Evolutionary conservation across 2,113 vertebrate species (phyloP), one percentile per base, ranked within the genome.

Genomic region (Anarhynchus alexandrinus): DNA sequence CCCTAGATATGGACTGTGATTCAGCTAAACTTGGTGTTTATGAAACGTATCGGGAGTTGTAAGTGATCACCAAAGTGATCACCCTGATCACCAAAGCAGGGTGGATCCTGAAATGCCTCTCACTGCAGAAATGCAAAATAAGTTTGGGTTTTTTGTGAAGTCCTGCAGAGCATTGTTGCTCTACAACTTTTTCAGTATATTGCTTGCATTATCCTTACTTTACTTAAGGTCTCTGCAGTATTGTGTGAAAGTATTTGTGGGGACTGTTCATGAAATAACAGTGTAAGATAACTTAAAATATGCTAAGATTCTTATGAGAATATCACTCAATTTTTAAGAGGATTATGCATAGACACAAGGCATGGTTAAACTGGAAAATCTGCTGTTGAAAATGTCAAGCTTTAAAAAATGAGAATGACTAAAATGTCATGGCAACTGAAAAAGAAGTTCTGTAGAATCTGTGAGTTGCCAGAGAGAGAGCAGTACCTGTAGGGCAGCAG

Each of bases 41-140:
- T 71, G 64, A 80, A 73, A 40, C 3, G 2, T 40, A 26, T 17
- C 4, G 15, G 22, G 58, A 73, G 40, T 45, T 86, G 1, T 38
- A 74, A 66, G 32, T 85, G 70, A 61, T 85, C 73, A 42, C 30
- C 34, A 25, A n/a, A 65, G 72, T n/a, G n/a, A n/a, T n/a, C n/a
- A n/a, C n/a, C n/a, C n/a, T 85, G 70, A 61, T 85, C 73, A 42
- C 30, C 34, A 25, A n/a, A 65, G 72, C 65, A 49, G 38, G 12
- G 17, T 15, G 21, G 20, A 54, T 83, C 32, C 69, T 7, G 0
- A 73, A 76, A 42, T 55, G 11, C 17, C 5, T 77, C 22, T 80
- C 0, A 0, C 17, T 81, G 64, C 30, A 42, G 11, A 69, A 80
- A 20, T 32, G n/a, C 17, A 54, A 47, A 82, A 6, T 67, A 66